Evolutionary conservation across 2,888 invertebrate species (phyloP), one percentile per base, ranked within the genome.

Genomic region (Leucoptera coffeella): DNA sequence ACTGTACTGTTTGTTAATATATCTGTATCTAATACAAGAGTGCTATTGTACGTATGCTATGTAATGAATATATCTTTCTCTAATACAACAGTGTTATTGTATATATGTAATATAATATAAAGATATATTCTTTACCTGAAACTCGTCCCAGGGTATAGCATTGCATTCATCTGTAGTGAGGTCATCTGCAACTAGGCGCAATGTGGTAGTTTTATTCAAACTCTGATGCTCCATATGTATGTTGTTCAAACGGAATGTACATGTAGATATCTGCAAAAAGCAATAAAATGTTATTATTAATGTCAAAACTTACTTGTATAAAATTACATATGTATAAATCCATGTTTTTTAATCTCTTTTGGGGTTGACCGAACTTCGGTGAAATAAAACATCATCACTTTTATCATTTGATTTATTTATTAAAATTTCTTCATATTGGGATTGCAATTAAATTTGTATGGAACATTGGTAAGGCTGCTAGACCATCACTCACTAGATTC

Each of bases 81-180:
- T n/a, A n/a, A n/a, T n/a, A n/a, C n/a, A n/a, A n/a, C n/a, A n/a
- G n/a, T 17, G 17, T 17, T 7, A 17, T 17, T 17, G 17, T 6
- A 6, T 7, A 9, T 17, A 17, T 7, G 11, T 5, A 22, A 22
- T 2, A 22, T n/a, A 22, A 22, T 10, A 9, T 11, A 22, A 22
- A 9, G 2, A 7, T 10, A 11, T 15, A 25, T n/a, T 22, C 6
- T 7, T 23, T 17, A 89, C 89, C 83, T 94, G 93, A 71, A 95
- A 85, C 60, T 93, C 93, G 47, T 93, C 93, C 85, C 91, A 92
- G 1, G 88, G 87, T 47, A 94, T 89, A 22, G 88, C 82, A 21
- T 82, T 77, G 45, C 89, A 90, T 54, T 94, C 93, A 41, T 89
- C 86, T 27, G 82, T 80, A 14, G 74, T 74, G 4, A 94, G 59